Conservation (phyloP, 2,113 vertebrate genomes). For the Perca schrenkii region DNA sequence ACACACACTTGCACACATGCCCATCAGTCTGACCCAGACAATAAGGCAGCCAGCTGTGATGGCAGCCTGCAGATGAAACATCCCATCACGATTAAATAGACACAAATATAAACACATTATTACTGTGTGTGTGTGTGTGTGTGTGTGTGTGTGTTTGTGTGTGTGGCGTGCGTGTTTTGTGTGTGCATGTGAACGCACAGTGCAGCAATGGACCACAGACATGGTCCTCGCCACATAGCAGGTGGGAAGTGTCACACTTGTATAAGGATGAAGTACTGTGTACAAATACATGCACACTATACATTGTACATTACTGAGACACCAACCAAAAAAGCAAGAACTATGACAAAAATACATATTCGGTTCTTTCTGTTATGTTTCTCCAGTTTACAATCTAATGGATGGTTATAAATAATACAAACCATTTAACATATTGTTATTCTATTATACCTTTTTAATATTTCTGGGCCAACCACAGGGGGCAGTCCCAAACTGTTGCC, state of each 20-base stretch:
- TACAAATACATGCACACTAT: neutral
- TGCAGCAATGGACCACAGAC: conserved; percentile 25
- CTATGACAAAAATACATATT: neutral
- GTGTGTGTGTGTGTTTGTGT: conserved; percentile 30
- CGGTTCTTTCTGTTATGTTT: no score
- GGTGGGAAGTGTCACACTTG: conserved; percentile 43
- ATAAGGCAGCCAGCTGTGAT: conserved; percentile 92
- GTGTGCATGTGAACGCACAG: conserved; percentile 19
- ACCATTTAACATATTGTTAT: neutral
- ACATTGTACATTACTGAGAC: neutral
- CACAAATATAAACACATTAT: conserved; percentile 89
- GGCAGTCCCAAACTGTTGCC: neutral
- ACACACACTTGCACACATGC: conserved; percentile 18
- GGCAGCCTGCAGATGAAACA: conserved; percentile 97
- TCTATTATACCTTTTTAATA: neutral
- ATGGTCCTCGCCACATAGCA: conserved; percentile 9
- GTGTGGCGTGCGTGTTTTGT: neutral
- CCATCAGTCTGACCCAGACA: conserved; percentile 94
- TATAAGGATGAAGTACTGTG: conserved; percentile 29
- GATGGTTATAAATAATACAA: neutral
- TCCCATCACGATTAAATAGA: conserved; percentile 98
- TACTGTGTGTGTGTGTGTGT: conserved; percentile 61
- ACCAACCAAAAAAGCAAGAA: neutral
- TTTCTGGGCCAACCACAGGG: neutral
- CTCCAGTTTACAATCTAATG: neutral